These are phyloP conservation scores for Propithecus deckenii DNA, from an alignment of 2,797 vertebrate genomes.

Conservation along the genomic window DNA sequence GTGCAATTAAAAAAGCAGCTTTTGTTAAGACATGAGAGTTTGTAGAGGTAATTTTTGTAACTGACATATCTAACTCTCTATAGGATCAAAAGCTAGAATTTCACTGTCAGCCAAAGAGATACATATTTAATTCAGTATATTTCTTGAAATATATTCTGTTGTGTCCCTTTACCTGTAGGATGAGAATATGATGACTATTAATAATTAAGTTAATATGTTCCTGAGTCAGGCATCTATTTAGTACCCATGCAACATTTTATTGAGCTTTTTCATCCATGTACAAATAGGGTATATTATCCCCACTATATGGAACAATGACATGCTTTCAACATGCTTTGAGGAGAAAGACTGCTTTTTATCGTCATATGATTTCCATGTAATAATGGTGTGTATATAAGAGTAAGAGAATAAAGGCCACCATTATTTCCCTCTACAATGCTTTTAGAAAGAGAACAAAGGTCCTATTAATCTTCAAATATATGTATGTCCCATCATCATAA, in stretches of 20 bases:
- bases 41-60: conserved; percentile 3
- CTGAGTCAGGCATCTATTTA: not conserved
- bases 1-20: conserved; percentile 1
- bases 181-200: not conserved
- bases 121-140: not conserved
- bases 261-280: not conserved
- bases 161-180: conserved; percentile 23
- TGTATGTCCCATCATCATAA: not conserved
- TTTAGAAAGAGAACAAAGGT: not conserved
- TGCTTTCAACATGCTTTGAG: not conserved
- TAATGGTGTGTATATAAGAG: not conserved
- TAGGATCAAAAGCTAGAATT: conserved; percentile 47
- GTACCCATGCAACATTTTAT: not conserved
- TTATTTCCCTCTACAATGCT: not conserved
- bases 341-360: conserved; percentile 6
- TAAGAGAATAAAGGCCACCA: not conserved
- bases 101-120: conserved; percentile 1
- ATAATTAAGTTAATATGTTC: not conserved
- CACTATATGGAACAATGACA: not conserved
- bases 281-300: not conserved
- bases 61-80: conserved; percentile 49
- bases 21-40: conserved; percentile 5
- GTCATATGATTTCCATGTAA: conserved; percentile 3
- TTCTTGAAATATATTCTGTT: conserved; percentile 61
- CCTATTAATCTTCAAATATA: not conserved